Evolutionary conservation across 2,113 vertebrate species (phyloP).

Genomic region (Lophius piscatorius): DNA sequence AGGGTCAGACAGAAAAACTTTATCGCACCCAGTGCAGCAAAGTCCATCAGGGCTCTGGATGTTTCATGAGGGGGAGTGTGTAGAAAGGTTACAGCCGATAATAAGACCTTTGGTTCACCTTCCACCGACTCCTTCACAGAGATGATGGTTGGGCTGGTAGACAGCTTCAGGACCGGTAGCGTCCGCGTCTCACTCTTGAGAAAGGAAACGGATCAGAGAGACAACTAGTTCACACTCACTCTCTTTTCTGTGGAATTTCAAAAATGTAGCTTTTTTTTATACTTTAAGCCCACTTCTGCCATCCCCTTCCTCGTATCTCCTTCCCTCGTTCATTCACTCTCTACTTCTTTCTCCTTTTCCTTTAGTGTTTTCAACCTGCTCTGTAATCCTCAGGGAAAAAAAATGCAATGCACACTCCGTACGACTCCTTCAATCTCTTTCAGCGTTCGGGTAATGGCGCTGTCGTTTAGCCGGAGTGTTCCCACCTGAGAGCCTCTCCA

Average conservation of each 20-base stretch:
- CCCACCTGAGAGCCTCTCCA: slow-evolving; percentile 32
- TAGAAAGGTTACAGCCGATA: slow-evolving; percentile 20
- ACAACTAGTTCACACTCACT: not conserved
- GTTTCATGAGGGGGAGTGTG: slow-evolving; percentile 16
- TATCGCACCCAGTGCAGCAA: slow-evolving; percentile 13
- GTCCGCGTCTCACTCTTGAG: slow-evolving; percentile 25
- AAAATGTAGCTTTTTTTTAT: slow-evolving; percentile 11
- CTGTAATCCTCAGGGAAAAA: slow-evolving; percentile 46
- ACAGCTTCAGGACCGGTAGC: slow-evolving; percentile 10
- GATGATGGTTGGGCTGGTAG: slow-evolving; percentile 20
- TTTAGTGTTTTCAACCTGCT: not conserved
- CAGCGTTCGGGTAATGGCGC: slow-evolving; percentile 54
- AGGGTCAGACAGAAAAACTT: slow-evolving; percentile 20
- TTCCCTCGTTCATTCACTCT: slow-evolving; percentile 2
- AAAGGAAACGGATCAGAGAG: slow-evolving; percentile 30
- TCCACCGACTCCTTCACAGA: not conserved
- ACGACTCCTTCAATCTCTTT: slow-evolving; percentile 36
- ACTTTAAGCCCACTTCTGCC: not conserved
- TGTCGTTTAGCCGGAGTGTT: slow-evolving; percentile 36
- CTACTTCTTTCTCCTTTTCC: not conserved
- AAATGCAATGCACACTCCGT: slow-evolving; percentile 46
- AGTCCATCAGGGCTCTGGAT: slow-evolving; percentile 25
- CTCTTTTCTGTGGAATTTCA: not conserved
- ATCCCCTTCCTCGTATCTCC: slow-evolving; percentile 2
- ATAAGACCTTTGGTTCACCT: slow-evolving; percentile 41